phyloP scores from a whole-genome alignment of 2,113 vertebrate genomes.

The Syngnathus floridae region DNA sequence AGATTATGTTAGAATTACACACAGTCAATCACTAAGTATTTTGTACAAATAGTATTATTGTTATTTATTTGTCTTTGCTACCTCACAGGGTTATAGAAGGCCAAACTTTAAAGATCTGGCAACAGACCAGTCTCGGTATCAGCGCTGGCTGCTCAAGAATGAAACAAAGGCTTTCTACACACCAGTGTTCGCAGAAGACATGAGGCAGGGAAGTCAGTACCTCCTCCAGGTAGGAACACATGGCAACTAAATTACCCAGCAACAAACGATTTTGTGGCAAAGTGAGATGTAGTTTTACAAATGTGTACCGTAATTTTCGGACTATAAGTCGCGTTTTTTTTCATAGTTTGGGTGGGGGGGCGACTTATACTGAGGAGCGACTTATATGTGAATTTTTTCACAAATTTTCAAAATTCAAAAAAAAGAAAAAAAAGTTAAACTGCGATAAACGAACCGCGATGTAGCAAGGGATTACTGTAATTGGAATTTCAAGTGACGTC shows the following conservation, averaged over 20 bases:
- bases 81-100: conserved; percentile 80
- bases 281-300: neutral
- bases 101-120: conserved; percentile 90
- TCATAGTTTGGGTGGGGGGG: too few relatives aligned
- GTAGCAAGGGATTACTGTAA: too few relatives aligned
- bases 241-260: neutral
- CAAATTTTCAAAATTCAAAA: too few relatives aligned
- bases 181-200: conserved; percentile 88
- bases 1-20: neutral
- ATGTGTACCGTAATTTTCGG: neutral
- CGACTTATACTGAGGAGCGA: too few relatives aligned
- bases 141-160: conserved; percentile 91
- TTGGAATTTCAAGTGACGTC: too few relatives aligned
- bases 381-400: too few relatives aligned
- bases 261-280: neutral
- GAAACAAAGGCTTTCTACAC: conserved; percentile 95
- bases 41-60: too few relatives aligned
- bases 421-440: too few relatives aligned
- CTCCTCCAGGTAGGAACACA: conserved; percentile 82
- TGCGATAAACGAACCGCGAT: too few relatives aligned
- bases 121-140: conserved; percentile 81
- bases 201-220: conserved; percentile 87
- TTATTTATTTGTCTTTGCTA: conserved; percentile 6
- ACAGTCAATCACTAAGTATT: neutral
- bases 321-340: too few relatives aligned